Conservation (phyloP, 2,113 vertebrate genomes). For the Sander vitreus region DNA sequence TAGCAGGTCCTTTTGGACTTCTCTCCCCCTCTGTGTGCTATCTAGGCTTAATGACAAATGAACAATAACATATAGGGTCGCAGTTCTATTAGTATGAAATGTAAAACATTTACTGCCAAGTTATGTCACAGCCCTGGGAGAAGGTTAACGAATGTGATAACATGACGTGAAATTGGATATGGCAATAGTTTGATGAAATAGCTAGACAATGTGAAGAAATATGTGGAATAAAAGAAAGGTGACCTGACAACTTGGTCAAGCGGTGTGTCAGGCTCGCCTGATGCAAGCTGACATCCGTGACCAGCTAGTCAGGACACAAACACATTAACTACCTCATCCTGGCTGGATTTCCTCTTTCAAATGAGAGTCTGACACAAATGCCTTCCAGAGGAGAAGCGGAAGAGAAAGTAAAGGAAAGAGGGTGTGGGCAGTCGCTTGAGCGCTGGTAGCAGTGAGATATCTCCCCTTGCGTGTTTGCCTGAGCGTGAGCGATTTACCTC, state of each 20-base stretch:
- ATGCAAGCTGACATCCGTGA: constrained; percentile 70
- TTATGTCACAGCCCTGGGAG: neutral
- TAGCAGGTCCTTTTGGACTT: constrained; percentile 89
- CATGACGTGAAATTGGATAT: constrained; percentile 21
- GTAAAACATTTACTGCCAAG: constrained; percentile 59
- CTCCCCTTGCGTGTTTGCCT: constrained; percentile 89
- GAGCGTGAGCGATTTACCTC: constrained; percentile 80
- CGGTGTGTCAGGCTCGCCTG: constrained; percentile 31
- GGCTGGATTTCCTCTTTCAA: constrained; percentile 90
- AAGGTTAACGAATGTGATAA: neutral
- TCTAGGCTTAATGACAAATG: constrained; percentile 66
- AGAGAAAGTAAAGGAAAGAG: constrained; percentile 74
- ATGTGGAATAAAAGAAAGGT: constrained; percentile 46
- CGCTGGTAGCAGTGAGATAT: constrained; percentile 73
- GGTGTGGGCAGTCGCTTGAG: constrained; percentile 45
- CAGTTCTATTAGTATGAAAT: constrained; percentile 51
- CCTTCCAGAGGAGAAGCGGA: constrained; percentile 73
- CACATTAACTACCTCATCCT: constrained; percentile 90
- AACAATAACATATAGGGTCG: constrained; percentile 60
- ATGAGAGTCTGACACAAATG: constrained; percentile 84
- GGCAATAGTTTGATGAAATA: constrained; percentile 55
- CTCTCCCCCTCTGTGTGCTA: constrained; percentile 27
- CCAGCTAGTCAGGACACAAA: constrained; percentile 83
- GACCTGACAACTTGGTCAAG: constrained; percentile 68
- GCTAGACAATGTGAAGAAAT: constrained; percentile 41